A percentile compares a stretch with the other conserved stretches of the same genome.
Conservation (phyloP, 2,113 vertebrate genomes). For the Mobula hypostoma region DNA sequence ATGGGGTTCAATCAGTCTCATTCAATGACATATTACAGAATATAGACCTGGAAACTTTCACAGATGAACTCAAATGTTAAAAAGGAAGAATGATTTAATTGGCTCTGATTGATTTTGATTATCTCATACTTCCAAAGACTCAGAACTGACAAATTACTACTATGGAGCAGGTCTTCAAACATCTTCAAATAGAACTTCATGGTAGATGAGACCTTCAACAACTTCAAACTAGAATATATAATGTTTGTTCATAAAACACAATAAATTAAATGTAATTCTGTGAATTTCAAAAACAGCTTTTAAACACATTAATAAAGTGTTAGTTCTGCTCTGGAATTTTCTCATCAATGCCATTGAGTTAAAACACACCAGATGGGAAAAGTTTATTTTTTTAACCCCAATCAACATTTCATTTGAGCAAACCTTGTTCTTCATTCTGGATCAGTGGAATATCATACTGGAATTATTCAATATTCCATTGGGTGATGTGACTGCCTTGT, state of each 20-base stretch:
- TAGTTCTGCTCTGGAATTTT: not conserved
- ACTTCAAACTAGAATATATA: constrained; percentile 28
- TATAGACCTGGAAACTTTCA: not conserved
- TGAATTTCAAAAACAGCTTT: constrained; percentile 13
- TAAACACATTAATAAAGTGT: not conserved
- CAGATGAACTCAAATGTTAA: constrained; percentile 11
- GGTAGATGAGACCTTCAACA: not conserved
- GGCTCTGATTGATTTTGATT: constrained; percentile 5
- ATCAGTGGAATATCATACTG: not conserved
- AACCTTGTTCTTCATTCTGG: not conserved
- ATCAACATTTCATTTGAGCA: not conserved
- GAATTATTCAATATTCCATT: not conserved
- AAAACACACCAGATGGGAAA: not conserved
- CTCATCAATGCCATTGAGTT: not conserved
- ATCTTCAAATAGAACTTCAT: constrained; percentile 12
- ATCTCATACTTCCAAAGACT: not conserved
- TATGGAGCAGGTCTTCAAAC: not conserved
- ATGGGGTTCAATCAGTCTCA: constrained; percentile 17
- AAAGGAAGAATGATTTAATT: not conserved
- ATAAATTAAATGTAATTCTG: constrained; percentile 34
- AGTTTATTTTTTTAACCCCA: not conserved
- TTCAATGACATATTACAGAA: constrained; percentile 9
- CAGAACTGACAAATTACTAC: not conserved
- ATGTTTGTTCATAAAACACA: constrained; percentile 25
- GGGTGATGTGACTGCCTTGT: not conserved